Evolutionary conservation across 2,888 invertebrate species (phyloP), one percentile per base, ranked within the genome.

Genomic region (Drosophila meridiana): DNA sequence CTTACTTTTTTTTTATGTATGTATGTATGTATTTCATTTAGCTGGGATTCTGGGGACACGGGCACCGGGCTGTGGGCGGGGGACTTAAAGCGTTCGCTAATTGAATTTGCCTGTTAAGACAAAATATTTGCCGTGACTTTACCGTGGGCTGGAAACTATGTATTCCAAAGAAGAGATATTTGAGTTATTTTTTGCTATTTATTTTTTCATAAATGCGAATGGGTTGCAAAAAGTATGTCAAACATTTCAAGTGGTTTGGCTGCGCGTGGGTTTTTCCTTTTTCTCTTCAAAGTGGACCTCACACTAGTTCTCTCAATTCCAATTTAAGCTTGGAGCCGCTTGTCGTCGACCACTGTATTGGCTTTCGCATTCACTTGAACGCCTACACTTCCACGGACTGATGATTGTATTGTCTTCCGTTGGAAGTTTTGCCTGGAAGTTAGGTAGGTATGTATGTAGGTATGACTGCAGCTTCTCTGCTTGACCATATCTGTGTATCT

Each of bases 91-190:
- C 83, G 69, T 62, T 87, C 65, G 67, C 83, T 82, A 82, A 82
- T 82, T 88, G 88, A 82, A 87, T 87, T 82, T 82, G 61, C 69
- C 69, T 87, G 88, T 82, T 63, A 66, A 68, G 55, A 80, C 62
- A 52, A 69, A 65, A 64, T 79, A 65, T 86, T 76, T 80, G 73
- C 66, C 81, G 45, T 66, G 63, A 70, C 66, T 80, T 73, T 61
- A 61, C 69, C 69, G 64, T 65, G 77, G 81, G 81, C 77, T 64
- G 80, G 38, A 74, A 45, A 20, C 50, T 55, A 81, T 62, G 50
- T 20, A 30, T 40, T 73, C 28, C 42, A 66, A 67, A 40, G 45
- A 56, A 30, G 42, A 52, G 57, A 36, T 28, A 53, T 62, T 73
- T 57, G 50, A 52, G 14, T 43, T 32, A n/a, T 8, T 3, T 50